Evolutionary conservation across 2,888 invertebrate species (phyloP), one percentile per base, ranked within the genome.

Genomic region (Conops quadrifasciatus): DNA sequence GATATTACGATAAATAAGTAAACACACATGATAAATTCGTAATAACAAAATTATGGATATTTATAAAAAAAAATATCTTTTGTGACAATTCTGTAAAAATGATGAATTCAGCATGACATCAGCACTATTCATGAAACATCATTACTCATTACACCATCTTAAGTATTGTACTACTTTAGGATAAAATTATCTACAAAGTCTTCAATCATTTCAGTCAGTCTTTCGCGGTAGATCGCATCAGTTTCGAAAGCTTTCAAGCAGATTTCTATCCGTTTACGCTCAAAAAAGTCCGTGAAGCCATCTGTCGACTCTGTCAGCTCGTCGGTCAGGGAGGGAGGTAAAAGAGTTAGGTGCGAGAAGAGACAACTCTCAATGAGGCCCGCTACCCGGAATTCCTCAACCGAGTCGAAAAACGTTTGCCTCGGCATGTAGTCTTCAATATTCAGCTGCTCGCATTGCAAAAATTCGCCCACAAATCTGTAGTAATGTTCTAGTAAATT

Each of bases 401-500:
- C 76, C 0, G 81, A 81, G 0, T 81, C 80, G 0, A 87, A 75
- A 76, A 89, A 89, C 58, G 87, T 82, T 1, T 84, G 67, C 72
- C 84, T 83, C 1, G 87, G 78, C 15, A 90, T 77, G 71, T 89
- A 79, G 16, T 84, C 77, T 3, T 84, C 81, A 11, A 88, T 80
- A 53, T 84, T 71, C 1, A 91, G 76, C 13, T 81, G 78, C 63
- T 87, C 80, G 4, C 80, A 79, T 9, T 74, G 71, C 0, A 91
- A 82, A 74, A 88, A 86, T 51, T 79, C 78, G 16, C 79, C 75
- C 72, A 91, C 83, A 75, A 86, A 85, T 47, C 84, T 77, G 76
- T 90, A 89, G 81, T 92, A 93, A 73, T 87, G 86, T 69, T 87
- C 82, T 24, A 92, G 76, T 71, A 91, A 87, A 7, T 80, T 80